A percentile compares a stretch with the other conserved stretches of the same genome.
Conservation (phyloP, 2,797 vertebrate genomes). For the Pteronotus mesoamericanus region DNA sequence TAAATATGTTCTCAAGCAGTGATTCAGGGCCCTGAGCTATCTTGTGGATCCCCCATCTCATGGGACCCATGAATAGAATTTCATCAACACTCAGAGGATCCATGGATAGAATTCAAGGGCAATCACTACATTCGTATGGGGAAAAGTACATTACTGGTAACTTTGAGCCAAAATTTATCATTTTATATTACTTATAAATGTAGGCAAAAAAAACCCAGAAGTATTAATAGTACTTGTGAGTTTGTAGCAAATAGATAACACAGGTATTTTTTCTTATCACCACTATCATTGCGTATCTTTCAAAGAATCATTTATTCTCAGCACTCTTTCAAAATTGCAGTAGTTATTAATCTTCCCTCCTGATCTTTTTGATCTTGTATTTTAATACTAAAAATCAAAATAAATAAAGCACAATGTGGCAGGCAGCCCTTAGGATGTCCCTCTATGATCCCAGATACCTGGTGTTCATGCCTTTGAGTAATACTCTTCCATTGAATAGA, state of each 20-base stretch:
- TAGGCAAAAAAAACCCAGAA: not conserved
- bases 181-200: not conserved
- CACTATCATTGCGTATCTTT: not conserved
- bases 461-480: not conserved
- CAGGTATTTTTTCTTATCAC: not conserved
- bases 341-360: not conserved
- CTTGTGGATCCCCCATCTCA: not conserved
- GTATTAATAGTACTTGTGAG: not conserved
- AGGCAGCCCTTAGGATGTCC: not conserved
- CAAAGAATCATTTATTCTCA: not conserved
- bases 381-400: not conserved
- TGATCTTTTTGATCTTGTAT: not conserved
- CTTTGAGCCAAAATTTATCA: constrained; percentile 10
- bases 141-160: not conserved
- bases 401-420: not conserved
- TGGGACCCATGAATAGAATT: not conserved
- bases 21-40: not conserved
- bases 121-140: not conserved
- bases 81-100: not conserved
- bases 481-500: not conserved
- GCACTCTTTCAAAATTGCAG: not conserved
- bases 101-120: not conserved
- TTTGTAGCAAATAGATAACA: not conserved
- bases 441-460: not conserved
- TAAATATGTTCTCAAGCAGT: not conserved